phyloP scores from a whole-genome alignment of 1,140 invertebrate species.

The Pteromalus puparum region DNA sequence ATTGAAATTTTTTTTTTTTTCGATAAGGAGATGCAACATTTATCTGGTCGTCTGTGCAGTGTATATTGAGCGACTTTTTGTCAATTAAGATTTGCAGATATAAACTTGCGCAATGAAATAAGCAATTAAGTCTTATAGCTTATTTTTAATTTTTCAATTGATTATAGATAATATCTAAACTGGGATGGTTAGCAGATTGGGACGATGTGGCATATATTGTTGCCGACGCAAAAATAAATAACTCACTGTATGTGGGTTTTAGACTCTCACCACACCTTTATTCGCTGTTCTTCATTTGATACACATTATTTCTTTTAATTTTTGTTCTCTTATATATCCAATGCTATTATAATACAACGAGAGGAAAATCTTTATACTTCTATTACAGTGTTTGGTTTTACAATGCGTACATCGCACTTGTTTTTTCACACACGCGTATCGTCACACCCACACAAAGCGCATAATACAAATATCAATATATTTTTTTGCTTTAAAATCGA shows the following conservation, averaged over 20 bases:
- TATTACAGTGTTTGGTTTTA: constrained; percentile 12
- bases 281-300: constrained; percentile 27
- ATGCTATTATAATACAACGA: constrained; percentile 7
- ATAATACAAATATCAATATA: constrained; percentile 7
- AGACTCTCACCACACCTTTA: constrained; percentile 39
- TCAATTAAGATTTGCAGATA: too few species aligned
- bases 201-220: too few species aligned
- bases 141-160: too few species aligned
- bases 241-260: not conserved
- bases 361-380: constrained; percentile 21
- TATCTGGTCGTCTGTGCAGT: too few species aligned
- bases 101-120: too few species aligned
- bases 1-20: too few species aligned
- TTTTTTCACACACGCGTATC: not conserved
- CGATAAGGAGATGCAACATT: too few species aligned
- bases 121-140: too few species aligned
- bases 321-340: not conserved
- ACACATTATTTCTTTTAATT: constrained; percentile 35
- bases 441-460: not conserved
- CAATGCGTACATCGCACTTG: not conserved
- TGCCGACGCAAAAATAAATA: too few species aligned
- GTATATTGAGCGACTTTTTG: too few species aligned
- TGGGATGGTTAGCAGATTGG: too few species aligned
- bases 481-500: not conserved
- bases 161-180: too few species aligned